Evolutionary conservation across 1,140 invertebrate genomes (phyloP).

Genomic region (Meloidogyne exigua): DNA sequence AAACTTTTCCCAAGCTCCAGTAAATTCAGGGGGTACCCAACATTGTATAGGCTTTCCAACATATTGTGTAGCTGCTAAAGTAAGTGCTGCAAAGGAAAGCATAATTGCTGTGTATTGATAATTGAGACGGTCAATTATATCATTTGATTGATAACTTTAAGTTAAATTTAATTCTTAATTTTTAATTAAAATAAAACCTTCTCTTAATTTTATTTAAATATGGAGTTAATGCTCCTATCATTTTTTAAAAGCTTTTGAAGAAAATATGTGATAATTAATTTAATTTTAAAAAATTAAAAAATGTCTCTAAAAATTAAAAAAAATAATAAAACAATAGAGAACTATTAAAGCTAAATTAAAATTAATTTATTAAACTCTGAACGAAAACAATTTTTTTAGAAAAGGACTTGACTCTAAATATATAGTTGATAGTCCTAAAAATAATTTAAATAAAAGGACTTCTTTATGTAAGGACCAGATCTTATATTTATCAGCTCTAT

Average conservation of each 20-base stretch:
- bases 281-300: not conserved
- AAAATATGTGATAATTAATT: not conserved
- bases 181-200: not conserved
- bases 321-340: too few species aligned
- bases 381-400: too few species aligned
- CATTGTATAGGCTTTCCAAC: conserved; percentile 67
- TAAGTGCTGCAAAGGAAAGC: conserved; percentile 67
- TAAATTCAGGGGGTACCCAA: conserved; percentile 67
- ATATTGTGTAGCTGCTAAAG: conserved; percentile 68
- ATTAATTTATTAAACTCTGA: too few species aligned
- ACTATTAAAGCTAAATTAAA: too few species aligned
- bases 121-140: conserved; percentile 67
- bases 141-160: conserved; percentile 65
- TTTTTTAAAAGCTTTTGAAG: not conserved
- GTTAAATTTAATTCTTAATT: not conserved
- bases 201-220: conserved; percentile 21
- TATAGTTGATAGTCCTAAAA: too few species aligned
- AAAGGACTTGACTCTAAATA: too few species aligned
- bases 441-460: too few species aligned
- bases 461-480: too few species aligned
- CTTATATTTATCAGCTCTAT: too few species aligned
- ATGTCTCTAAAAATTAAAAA: not conserved
- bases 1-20: conserved; percentile 67
- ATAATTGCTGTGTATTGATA: conserved; percentile 68
- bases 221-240: conserved; percentile 30